These are phyloP conservation scores for Eptesicus fuscus DNA, from an alignment of 2,113 vertebrate species.

Conservation along the genomic window DNA sequence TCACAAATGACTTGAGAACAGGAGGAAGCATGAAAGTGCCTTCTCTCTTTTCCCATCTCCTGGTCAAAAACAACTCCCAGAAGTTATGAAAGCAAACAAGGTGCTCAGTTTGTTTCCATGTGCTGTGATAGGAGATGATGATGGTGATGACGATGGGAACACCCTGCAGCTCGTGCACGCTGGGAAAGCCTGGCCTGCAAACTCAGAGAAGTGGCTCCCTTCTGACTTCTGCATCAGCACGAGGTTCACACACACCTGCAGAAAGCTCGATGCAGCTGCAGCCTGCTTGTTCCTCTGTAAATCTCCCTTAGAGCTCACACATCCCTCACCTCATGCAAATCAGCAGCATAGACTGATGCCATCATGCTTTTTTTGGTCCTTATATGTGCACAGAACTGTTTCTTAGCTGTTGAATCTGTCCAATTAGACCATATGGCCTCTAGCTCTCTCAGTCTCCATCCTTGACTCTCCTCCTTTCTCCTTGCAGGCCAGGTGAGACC, in stretches of 20 bases:
- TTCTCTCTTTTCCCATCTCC: not conserved
- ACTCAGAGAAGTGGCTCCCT: not conserved
- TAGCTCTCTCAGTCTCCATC: not conserved
- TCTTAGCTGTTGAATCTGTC: not conserved
- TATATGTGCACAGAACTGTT: not conserved
- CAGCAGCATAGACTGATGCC: not conserved
- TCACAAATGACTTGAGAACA: not conserved
- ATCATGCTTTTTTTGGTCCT: not conserved
- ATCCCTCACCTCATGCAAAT: not conserved
- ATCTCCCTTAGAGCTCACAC: not conserved
- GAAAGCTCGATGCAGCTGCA: accelerated
- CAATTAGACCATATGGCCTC: not conserved
- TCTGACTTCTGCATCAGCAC: not conserved
- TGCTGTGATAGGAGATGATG: not conserved
- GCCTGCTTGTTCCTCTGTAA: not conserved
- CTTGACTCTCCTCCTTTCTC: not conserved
- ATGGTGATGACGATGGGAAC: accelerated
- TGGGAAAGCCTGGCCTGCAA: not conserved
- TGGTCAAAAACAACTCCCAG: not conserved
- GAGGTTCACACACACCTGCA: not conserved
- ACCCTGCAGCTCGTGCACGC: not conserved
- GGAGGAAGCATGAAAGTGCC: not conserved
- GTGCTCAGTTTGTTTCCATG: not conserved
- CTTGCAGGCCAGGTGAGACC: not conserved
- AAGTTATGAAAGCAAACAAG: not conserved